Conservation (phyloP, 2,797 vertebrate species). For the Amblyraja radiata region DNA sequence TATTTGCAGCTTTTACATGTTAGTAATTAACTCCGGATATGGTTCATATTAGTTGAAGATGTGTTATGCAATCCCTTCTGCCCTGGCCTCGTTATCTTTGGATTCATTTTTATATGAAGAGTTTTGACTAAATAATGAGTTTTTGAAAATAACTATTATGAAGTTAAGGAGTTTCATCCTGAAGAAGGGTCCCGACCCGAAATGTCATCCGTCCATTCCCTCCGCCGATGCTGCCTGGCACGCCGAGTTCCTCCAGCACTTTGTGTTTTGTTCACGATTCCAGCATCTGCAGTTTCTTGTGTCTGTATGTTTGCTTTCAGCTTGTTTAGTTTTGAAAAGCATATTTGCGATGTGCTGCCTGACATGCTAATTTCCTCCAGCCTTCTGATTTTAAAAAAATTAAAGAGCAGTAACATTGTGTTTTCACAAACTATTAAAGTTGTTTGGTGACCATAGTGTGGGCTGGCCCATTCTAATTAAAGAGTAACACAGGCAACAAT, state of each 20-base stretch:
- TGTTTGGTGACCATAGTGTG: neutral
- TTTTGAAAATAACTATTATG: neutral
- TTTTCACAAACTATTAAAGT: neutral
- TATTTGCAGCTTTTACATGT: neutral
- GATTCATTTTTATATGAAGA: neutral
- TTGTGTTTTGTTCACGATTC: no score
- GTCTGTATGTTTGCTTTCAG: no score
- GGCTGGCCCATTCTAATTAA: neutral
- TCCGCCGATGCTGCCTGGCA: no score
- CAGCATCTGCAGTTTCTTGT: no score
- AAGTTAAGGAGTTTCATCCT: neutral
- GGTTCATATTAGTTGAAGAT: neutral
- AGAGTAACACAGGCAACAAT: neutral
- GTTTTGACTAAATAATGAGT: neutral
- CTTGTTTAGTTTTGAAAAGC: no score
- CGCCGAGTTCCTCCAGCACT: no score
- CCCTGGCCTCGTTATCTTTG: neutral
- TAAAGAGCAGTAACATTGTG: neutral
- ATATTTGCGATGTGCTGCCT: no score
- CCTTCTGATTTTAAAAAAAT: no score
- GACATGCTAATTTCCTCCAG: no score
- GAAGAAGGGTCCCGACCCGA: no score
- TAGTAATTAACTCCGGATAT: neutral
- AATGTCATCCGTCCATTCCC: no score
- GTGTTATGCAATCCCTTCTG: neutral